A percentile compares a stretch with the other conserved stretches of the same genome.
Evolutionary conservation across 2,888 invertebrate species (phyloP).

Genomic region (Calliopum simillimum): DNA sequence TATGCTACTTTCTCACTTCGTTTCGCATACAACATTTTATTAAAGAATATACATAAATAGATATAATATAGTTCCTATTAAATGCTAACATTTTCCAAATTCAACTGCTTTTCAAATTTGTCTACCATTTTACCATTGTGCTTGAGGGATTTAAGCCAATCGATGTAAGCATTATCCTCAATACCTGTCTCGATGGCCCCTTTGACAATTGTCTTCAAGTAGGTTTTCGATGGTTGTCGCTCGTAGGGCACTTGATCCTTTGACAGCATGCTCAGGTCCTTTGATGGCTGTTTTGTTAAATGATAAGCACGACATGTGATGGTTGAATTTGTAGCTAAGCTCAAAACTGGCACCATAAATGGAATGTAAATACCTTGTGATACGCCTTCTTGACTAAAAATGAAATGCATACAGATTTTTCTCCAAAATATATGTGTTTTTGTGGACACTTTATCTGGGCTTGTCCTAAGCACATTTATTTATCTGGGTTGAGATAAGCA

Average conservation of each 20-base stretch:
- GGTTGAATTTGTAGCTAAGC: conserved; percentile 9
- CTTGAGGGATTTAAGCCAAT: conserved; percentile 74
- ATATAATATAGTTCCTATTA: background rate
- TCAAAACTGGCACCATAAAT: conserved; percentile 39
- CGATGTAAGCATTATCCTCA: conserved; percentile 77
- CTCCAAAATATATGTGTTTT: conserved; percentile 5
- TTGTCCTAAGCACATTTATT: too few species aligned
- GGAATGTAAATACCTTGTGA: conserved; percentile 43
- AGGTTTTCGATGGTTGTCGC: conserved; percentile 81
- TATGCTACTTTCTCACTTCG: background rate
- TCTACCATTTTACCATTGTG: conserved; percentile 79
- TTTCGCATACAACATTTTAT: background rate
- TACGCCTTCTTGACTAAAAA: conserved; percentile 47
- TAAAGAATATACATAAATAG: too few species aligned
- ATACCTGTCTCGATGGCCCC: conserved; percentile 69
- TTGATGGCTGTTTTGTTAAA: conserved; percentile 72
- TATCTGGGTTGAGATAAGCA: background rate
- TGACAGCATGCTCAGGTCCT: conserved; percentile 56
- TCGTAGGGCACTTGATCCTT: conserved; percentile 69
- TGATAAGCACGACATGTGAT: conserved; percentile 79
- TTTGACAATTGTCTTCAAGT: conserved; percentile 69
- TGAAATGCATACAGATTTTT: background rate
- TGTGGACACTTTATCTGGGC: too few species aligned
- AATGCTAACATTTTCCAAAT: conserved; percentile 55
- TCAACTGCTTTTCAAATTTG: conserved; percentile 62